These are phyloP conservation scores for Meliscaeva auricollis DNA, from an alignment of 2,888 invertebrate genomes.

Conservation along the genomic window DNA sequence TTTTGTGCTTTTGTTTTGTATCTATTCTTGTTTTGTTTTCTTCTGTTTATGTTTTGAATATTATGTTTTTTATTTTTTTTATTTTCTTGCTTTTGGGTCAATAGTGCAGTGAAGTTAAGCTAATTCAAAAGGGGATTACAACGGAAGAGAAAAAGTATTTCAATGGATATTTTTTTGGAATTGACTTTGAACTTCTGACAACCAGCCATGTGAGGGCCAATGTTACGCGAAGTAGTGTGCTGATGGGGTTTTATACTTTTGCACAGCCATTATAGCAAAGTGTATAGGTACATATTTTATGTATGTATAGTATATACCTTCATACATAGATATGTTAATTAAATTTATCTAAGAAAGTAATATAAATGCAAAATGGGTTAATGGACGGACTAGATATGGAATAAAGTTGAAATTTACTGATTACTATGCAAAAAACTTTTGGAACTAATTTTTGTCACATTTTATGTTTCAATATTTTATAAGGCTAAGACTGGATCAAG, in stretches of 20 bases:
- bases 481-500: neutral
- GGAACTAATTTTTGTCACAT: neutral
- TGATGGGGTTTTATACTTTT: too few species aligned
- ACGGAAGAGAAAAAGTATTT: conserved; percentile 7
- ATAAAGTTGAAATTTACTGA: neutral
- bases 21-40: neutral
- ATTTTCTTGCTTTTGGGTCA: conserved; percentile 29
- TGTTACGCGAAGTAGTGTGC: conserved; percentile 22
- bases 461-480: neutral
- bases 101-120: conserved; percentile 35
- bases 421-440: conserved; percentile 18
- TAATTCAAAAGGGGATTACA: conserved; percentile 9
- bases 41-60: neutral
- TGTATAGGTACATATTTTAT: neutral
- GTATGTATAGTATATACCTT: too few species aligned
- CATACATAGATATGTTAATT: conserved; percentile 5
- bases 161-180: conserved; percentile 41
- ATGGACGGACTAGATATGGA: conserved; percentile 13
- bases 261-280: too few species aligned
- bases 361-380: conserved; percentile 32
- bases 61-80: too few species aligned
- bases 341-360: conserved; percentile 29
- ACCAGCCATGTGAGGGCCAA: conserved; percentile 49
- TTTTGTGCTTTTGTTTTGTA: conserved; percentile 1
- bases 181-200: conserved; percentile 70